A percentile compares a stretch with the other conserved stretches of the same genome.
phyloP scores from a whole-genome alignment of 1,140 invertebrate genomes.

The Nasonia giraulti region DNA sequence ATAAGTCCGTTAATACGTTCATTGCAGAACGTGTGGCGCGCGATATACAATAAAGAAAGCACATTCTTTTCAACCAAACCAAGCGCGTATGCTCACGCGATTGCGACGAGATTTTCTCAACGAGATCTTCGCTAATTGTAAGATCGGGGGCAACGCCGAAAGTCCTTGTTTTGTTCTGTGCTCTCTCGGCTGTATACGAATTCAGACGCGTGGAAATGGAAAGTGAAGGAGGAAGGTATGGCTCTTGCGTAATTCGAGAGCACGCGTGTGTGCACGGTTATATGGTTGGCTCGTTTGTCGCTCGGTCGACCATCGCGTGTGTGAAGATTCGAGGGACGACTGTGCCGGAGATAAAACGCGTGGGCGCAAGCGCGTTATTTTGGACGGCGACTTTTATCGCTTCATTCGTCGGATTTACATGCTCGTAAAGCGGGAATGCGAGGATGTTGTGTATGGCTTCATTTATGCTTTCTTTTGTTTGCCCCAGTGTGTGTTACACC shows the following conservation, averaged over 20 bases:
- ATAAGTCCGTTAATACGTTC: constrained; percentile 9
- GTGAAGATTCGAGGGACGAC: neutral
- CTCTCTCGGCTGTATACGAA: neutral
- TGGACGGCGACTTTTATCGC: neutral
- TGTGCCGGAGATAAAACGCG: neutral
- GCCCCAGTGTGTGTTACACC: too few species aligned
- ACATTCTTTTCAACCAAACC: neutral
- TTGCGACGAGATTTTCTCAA: constrained; percentile 51
- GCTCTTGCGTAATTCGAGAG: constrained; percentile 59
- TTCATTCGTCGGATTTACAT: neutral
- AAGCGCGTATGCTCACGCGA: neutral
- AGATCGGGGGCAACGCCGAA: constrained; percentile 51
- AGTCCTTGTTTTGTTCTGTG: constrained; percentile 30
- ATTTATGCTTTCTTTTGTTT: neutral
- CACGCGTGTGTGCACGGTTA: neutral
- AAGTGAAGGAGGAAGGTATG: constrained; percentile 65
- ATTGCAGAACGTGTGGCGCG: neutral
- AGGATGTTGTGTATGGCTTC: neutral
- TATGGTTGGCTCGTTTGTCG: neutral
- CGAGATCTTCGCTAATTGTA: constrained; percentile 52
- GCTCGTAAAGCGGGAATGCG: neutral
- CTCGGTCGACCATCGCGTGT: neutral
- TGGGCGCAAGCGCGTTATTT: neutral
- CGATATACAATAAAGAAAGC: neutral
- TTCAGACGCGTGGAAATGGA: constrained; percentile 65